Evolutionary conservation across 2,888 invertebrate genomes (phyloP), one percentile per base, ranked within the genome.

Genomic region (Lithophane socia): DNA sequence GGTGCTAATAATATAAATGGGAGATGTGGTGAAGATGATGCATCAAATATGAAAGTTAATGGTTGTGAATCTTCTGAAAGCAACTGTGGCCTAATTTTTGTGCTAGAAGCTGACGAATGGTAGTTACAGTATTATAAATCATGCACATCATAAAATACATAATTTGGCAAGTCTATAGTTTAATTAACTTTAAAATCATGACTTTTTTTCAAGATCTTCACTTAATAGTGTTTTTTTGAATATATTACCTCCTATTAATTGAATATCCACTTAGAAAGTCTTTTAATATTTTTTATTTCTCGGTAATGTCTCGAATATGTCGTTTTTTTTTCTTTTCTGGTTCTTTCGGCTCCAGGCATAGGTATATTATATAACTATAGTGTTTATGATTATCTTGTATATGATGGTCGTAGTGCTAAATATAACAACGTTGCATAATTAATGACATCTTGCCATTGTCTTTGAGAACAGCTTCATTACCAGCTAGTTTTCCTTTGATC

Each of bases 1-100:
- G 88, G 92, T 93, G 92, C 90, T 92, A 94, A 95, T 94, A 92
- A 91, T 92, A 90, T 87, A 87, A 87, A 86, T 89, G 84, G 84
- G 69, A 81, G 73, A 76, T 82, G 68, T 68, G 54, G 66, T 80
- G 75, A 79, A 79, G 87, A 84, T 89, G 88, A 92, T 92, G 88
- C 82, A 91, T 91, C 89, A 88, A 87, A 90, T 90, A 91, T 91
- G 92, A 92, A 93, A 92, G 92, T 91, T 90, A 90, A 92, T 92
- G 91, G 90, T 92, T 91, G 78, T 69, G 81, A 79, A 85, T 88
- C 83, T 82, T 87, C 88, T 87, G 79, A 83, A 86, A 87, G 77
- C 72, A 81, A 76, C 24, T 68, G 29, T 75, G 78, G 68, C 88
- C 85, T 84, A 80, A 84, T 89, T 87, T 82, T 80, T 65, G 60